Evolutionary conservation across 2,113 vertebrate species (phyloP).

Genomic region (Tetraodon nigroviridis): DNA sequence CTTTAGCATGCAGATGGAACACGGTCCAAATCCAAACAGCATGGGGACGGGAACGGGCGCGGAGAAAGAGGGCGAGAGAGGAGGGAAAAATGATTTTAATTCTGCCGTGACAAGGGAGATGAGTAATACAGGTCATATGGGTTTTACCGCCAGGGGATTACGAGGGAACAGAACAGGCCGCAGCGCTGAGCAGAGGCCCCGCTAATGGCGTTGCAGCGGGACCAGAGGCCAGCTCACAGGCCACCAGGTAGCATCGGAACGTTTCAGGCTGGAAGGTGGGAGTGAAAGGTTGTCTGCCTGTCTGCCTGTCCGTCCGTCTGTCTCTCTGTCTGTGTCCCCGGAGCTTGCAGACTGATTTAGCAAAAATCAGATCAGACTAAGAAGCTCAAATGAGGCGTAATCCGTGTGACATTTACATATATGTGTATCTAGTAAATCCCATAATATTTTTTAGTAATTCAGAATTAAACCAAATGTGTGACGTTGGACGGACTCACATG

Average conservation of each 20-base stretch:
- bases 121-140: constrained; percentile 73
- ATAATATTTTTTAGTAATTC: constrained; percentile 62
- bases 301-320: background rate
- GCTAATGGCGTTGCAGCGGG: constrained; percentile 52
- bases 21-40: constrained; percentile 46
- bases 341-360: constrained; percentile 60
- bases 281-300: background rate
- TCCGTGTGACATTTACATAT: constrained; percentile 71
- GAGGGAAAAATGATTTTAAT: constrained; percentile 53
- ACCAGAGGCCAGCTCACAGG: constrained; percentile 34
- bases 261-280: background rate
- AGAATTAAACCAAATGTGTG: constrained; percentile 56
- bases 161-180: constrained; percentile 47
- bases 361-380: constrained; percentile 68
- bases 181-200: constrained; percentile 46
- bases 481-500: constrained; percentile 34
- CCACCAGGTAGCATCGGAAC: background rate
- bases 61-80: constrained; percentile 5
- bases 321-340: constrained; percentile 6
- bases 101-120: constrained; percentile 64
- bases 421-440: constrained; percentile 61
- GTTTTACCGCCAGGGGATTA: constrained; percentile 69
- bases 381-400: constrained; percentile 62
- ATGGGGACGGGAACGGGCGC: constrained; percentile 24
- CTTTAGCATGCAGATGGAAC: constrained; percentile 46